Evolutionary conservation across 1,140 invertebrate species (phyloP).

Genomic region (Mamestra configurata): DNA sequence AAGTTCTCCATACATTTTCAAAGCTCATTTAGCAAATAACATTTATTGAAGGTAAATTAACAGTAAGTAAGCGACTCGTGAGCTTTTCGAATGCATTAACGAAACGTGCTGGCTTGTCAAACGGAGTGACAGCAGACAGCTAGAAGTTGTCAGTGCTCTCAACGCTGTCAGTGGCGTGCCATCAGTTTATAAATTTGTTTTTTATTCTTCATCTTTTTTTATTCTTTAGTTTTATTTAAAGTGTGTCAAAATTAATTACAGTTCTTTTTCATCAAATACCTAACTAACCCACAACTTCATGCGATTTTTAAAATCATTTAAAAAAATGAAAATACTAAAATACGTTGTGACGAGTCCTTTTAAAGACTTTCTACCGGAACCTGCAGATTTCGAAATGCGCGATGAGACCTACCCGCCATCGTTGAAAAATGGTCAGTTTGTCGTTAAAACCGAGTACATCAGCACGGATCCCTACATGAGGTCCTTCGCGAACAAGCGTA

Average conservation of each 20-base stretch:
- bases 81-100: constrained; percentile 21
- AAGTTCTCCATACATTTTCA: not conserved
- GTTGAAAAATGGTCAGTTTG: constrained; percentile 68
- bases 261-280: too few relatives aligned
- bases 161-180: constrained; percentile 19
- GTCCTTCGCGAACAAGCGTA: constrained; percentile 54
- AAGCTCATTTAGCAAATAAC: not conserved
- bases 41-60: not conserved
- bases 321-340: constrained; percentile 56
- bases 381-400: constrained; percentile 68
- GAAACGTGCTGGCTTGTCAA: constrained; percentile 30
- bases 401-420: constrained; percentile 61
- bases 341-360: constrained; percentile 69
- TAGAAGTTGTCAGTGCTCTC: constrained; percentile 39
- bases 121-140: constrained; percentile 30
- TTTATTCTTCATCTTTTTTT: constrained; percentile 12
- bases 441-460: constrained; percentile 80
- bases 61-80: not conserved
- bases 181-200: constrained; percentile 23
- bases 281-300: not conserved
- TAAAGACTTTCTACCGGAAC: constrained; percentile 65
- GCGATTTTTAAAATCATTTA: not conserved
- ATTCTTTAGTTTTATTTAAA: too few relatives aligned
- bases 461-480: constrained; percentile 87
- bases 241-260: not conserved